Conservation (phyloP, 1,140 invertebrate species). For the Pseudachorutes palmiensis region DNA sequence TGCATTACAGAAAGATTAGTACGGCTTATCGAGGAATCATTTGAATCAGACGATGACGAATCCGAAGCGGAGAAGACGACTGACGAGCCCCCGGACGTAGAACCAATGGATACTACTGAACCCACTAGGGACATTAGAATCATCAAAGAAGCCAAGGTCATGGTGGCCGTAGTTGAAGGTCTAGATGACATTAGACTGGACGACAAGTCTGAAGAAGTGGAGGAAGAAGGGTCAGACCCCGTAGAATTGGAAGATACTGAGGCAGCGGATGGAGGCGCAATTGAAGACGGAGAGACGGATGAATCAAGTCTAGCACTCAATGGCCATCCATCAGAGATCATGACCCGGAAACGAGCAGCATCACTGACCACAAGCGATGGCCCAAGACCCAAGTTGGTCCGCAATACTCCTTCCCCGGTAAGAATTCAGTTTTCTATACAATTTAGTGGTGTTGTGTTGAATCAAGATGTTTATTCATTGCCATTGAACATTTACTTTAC, state of each 20-base stretch:
- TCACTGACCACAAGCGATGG: slow-evolving; percentile 31
- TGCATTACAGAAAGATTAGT: no score
- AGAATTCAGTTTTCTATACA: neutral
- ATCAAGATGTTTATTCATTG: neutral
- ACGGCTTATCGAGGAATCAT: no score
- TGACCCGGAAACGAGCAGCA: slow-evolving; percentile 29
- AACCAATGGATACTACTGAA: no score
- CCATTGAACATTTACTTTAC: no score
- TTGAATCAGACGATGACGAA: no score
- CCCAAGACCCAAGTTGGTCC: slow-evolving; percentile 26
- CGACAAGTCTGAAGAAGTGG: slow-evolving; percentile 15
- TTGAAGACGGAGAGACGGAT: slow-evolving; percentile 13
- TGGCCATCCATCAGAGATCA: neutral
- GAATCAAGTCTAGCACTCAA: neutral
- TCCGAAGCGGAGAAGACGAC: no score
- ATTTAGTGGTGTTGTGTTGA: neutral
- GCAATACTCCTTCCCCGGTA: slow-evolving; percentile 28
- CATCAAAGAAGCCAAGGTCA: no score
- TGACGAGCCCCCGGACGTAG: no score
- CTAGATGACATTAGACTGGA: no score
- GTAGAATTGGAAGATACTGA: slow-evolving; percentile 2
- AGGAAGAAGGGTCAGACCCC: slow-evolving; percentile 17
- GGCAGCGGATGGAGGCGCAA: slow-evolving; percentile 22
- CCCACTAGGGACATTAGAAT: no score
- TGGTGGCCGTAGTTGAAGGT: no score